Conservation (phyloP, 2,113 vertebrate genomes). For the Emydocephalus ijimae region DNA sequence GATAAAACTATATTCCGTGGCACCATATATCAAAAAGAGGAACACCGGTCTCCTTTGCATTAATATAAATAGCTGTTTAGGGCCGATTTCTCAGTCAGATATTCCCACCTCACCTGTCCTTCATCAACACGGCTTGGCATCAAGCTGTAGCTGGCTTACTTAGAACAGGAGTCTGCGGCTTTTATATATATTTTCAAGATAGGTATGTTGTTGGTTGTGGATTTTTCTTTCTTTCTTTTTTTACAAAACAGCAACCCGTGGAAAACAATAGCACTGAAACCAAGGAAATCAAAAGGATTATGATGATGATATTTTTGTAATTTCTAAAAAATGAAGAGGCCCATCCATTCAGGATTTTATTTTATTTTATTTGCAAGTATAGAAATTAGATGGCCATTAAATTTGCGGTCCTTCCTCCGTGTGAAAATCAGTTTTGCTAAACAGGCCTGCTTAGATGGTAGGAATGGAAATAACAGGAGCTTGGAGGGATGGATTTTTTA, state of each 20-base stretch:
- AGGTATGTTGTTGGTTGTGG: not conserved
- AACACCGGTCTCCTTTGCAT: conserved; percentile 82
- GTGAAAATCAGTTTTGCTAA: too few species aligned
- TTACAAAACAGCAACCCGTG: not conserved
- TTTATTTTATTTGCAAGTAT: conserved; percentile 34
- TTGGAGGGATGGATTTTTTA: conserved; percentile 76
- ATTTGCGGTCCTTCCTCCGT: conserved; percentile 68
- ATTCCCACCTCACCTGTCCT: conserved; percentile 73
- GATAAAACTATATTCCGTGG: conserved; percentile 75
- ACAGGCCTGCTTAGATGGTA: not conserved
- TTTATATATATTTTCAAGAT: conserved; percentile 77
- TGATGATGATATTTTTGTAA: conserved; percentile 70
- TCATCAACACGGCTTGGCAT: conserved; percentile 75
- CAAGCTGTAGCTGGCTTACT: conserved; percentile 76
- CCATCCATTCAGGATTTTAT: conserved; percentile 70
- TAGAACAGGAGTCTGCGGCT: conserved; percentile 69
- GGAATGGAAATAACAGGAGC: conserved; percentile 77
- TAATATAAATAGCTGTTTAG: conserved; percentile 89
- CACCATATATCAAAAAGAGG: conserved; percentile 81
- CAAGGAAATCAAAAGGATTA: not conserved
- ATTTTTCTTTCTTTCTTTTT: too few species aligned
- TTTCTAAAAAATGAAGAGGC: conserved; percentile 65
- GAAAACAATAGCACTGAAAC: not conserved
- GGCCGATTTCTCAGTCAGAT: conserved; percentile 73
- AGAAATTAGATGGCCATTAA: conserved; percentile 68